A percentile compares a stretch with the other conserved stretches of the same genome.
phyloP scores from a whole-genome alignment of 1,140 invertebrate species.

The Heliconius hewitsoni region DNA sequence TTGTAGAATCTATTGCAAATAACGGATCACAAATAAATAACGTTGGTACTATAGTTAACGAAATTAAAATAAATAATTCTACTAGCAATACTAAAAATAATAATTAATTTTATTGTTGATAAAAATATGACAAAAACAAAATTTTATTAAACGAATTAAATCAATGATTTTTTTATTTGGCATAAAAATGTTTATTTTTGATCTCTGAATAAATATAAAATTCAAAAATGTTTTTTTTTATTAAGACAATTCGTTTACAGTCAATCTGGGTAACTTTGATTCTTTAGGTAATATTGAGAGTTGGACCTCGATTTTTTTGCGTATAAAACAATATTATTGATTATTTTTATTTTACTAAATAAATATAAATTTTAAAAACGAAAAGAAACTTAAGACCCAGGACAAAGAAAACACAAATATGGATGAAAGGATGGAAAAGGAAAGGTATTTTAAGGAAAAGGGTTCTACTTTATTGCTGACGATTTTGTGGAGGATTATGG shows the following conservation, averaged over 20 bases:
- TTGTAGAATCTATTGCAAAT: background rate
- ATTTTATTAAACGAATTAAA: background rate
- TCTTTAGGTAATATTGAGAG: no score
- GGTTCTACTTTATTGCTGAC: no score
- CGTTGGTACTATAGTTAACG: background rate
- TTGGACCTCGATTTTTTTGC: no score
- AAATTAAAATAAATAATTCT: background rate
- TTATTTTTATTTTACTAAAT: no score
- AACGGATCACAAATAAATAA: constrained; percentile 1
- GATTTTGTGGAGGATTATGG: no score
- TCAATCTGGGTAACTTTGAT: no score
- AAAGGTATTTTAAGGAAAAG: no score
- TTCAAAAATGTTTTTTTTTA: background rate
- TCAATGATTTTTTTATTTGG: background rate
- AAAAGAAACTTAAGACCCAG: no score
- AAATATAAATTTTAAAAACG: no score
- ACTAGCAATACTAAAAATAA: background rate
- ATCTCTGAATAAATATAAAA: background rate
- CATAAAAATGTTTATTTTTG: background rate
- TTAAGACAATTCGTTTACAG: background rate
- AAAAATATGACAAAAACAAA: background rate
- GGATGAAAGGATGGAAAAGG: no score
- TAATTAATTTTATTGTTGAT: background rate
- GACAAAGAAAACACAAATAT: no score
- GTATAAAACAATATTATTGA: no score